These are phyloP conservation scores for Papilio elwesi DNA, from an alignment of 2,888 invertebrate species.

Conservation along the genomic window DNA sequence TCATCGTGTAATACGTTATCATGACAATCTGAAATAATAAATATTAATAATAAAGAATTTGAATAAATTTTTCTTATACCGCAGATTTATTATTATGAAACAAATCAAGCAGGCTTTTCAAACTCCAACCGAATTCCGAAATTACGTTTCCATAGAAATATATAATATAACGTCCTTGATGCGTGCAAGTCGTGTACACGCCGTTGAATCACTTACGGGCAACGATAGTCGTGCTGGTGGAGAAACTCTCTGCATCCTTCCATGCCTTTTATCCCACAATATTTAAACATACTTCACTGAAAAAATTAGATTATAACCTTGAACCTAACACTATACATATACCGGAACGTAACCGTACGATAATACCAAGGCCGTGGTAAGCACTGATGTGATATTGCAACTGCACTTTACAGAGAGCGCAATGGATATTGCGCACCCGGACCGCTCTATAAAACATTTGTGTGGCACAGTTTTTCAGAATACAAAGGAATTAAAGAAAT, in stretches of 20 bases:
- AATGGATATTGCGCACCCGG: conserved; percentile 4
- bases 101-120: not conserved
- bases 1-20: too few species aligned
- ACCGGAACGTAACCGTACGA: conserved; percentile 20
- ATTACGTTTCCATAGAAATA: not conserved
- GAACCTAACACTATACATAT: conserved; percentile 1
- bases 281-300: not conserved
- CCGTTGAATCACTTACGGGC: conserved; percentile 58
- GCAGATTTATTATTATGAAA: too few species aligned
- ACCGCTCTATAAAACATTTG: conserved; percentile 20
- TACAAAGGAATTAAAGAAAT: not conserved
- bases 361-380: conserved; percentile 26
- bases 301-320: not conserved
- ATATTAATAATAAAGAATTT: too few species aligned
- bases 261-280: conserved; percentile 42
- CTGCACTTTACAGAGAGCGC: conserved; percentile 21
- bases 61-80: too few species aligned
- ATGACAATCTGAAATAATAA: too few species aligned
- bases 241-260: conserved; percentile 54
- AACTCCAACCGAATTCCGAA: not conserved
- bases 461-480: not conserved
- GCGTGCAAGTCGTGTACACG: not conserved
- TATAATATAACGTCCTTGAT: not conserved
- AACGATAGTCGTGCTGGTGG: conserved; percentile 60
- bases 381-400: conserved; percentile 21